Evolutionary conservation across 2,888 invertebrate genomes (phyloP), one percentile per base, ranked within the genome.

Genomic region (Ophion ventricosus): DNA sequence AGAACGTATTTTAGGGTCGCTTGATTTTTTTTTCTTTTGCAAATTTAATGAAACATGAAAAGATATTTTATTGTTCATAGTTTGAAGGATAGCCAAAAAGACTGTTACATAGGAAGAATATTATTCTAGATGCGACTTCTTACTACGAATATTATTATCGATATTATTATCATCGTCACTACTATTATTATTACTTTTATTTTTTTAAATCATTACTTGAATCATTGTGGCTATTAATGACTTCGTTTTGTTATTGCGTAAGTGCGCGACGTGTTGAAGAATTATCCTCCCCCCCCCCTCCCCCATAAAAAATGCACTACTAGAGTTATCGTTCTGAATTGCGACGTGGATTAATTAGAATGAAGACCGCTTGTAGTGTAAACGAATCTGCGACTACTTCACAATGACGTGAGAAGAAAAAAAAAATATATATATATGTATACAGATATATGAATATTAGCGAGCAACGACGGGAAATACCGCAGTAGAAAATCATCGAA

Each of bases 71-170:
- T 91, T 91, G 92, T 91, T 91, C 88, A 89, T 91, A 91, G 66
- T 87, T 91, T 86, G 89, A 91, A 89, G 87, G 90, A 90, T 92
- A 91, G 90, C 90, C 92, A 91, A 92, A 92, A 92, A 92, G 92
- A 92, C 92, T 92, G 92, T 92, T 92, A 92, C 84, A 89, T 92
- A 92, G 90, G 90, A 90, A 86, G 90, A 90, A 91, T 92, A 91
- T 89, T 91, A 91, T 87, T 90, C 88, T 91, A 92, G 90, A 88
- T 87, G 91, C 89, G 88, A 89, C 88, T 90, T 90, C 87, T 89
- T 88, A 89, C 85, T 86, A 89, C 87, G 83, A 90, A 81, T 85
- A 87, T 86, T 88, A 88, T 85, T 87, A 85, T 87, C 85, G 85
- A 88, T 87, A 90, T 87, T 88, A 74, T 78, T 80, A 90, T 88